These are phyloP conservation scores for Microplitis manilae DNA, from an alignment of 2,888 invertebrate genomes.

Conservation along the genomic window DNA sequence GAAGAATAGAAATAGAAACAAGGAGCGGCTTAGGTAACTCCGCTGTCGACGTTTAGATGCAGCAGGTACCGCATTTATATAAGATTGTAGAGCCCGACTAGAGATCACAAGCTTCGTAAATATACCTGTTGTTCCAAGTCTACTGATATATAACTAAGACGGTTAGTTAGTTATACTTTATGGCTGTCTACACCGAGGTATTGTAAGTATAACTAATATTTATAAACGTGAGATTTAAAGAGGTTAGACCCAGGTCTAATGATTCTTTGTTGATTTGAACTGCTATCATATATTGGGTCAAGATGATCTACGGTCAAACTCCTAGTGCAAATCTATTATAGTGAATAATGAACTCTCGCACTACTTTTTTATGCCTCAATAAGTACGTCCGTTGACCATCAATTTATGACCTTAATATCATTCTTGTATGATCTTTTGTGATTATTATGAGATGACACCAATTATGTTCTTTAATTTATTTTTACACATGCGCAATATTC, in stretches of 20 bases:
- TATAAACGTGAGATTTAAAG: not conserved
- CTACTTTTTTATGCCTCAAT: not conserved
- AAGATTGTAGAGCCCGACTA: not conserved
- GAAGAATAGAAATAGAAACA: not conserved
- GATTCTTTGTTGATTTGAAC: not conserved
- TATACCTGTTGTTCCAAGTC: not conserved
- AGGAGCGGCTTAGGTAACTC: not conserved
- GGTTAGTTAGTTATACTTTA: not conserved
- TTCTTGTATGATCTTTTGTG: not conserved
- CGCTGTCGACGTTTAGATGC: not conserved
- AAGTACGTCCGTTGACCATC: not conserved
- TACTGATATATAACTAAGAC: not conserved
- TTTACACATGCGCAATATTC: not conserved
- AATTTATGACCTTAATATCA: not conserved
- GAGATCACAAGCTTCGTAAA: not conserved
- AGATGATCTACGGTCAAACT: not conserved
- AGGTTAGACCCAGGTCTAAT: not conserved
- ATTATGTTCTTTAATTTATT: not conserved
- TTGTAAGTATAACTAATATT: not conserved
- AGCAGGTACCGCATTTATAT: not conserved
- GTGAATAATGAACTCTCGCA: not conserved
- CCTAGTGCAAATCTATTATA: not conserved
- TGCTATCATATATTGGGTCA: not conserved
- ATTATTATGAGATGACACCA: not conserved
- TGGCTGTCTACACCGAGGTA: not conserved